Evolutionary conservation across 2,888 invertebrate genomes (phyloP), one percentile per base, ranked within the genome.

Genomic region (Podabrus alpinus): DNA sequence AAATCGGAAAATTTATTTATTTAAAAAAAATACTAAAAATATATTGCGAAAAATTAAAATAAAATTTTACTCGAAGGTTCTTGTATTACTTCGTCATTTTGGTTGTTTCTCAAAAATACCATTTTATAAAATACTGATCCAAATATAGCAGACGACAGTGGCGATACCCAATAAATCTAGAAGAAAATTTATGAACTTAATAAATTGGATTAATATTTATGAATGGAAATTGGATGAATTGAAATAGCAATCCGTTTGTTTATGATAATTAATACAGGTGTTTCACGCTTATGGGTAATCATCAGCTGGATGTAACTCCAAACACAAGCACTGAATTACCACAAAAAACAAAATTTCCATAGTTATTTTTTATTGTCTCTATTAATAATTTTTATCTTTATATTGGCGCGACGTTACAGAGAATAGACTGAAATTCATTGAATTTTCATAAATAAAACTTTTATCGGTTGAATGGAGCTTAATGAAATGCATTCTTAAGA

Each of bases 141-240:
- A 9, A 84, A 62, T 19, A 84, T 73, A 5, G 84, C 83, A 17
- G 86, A 85, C 13, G 81, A 75, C 9, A 83, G 77, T n/a, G 86
- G 86, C 2, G 84, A 86, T 5, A 83, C 80, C 86, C 86, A 86
- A 73, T 86, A 86, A 59, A 86, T 79, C 86, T 86, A 68, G 75
- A 85, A 86, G 71, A 45, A 45, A 45, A n/a, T 7, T 1, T 7
- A 45, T 7, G n/a, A 45, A n/a, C 7, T 1, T 7, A 45, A 45
- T 45, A 45, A 45, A 5, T 2, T 45, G n/a, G n/a, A 45, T 45
- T 45, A 4, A 4, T 29, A 13, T 29, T 29, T 29, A 29, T 29
- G 29, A 29, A 29, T 29, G 29, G 29, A 29, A 29, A 29, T 29
- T 4, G 29, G 13, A 29, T 29, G 29, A 19, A 19, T 2, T 19